Evolutionary conservation across 1,140 invertebrate species (phyloP).

Genomic region (Heliconius congener): DNA sequence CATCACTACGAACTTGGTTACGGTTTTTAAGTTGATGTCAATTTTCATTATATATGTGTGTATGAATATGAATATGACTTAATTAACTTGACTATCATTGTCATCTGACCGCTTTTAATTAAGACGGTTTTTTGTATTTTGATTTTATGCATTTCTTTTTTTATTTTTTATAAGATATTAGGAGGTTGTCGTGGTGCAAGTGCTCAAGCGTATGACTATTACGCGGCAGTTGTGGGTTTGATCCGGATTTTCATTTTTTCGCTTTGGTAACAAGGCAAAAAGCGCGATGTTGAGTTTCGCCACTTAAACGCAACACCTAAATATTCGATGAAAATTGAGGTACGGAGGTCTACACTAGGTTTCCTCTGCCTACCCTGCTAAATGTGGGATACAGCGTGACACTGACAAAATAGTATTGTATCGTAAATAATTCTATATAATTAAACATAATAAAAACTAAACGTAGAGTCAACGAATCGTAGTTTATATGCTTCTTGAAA

Average conservation of each 20-base stretch:
- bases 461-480: slow-evolving; percentile 12
- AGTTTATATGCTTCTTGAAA: slow-evolving; percentile 8
- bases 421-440: not conserved
- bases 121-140: not conserved
- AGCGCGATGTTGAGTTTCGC: no score
- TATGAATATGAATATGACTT: slow-evolving; percentile 29
- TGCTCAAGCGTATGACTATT: no score
- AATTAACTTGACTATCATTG: slow-evolving; percentile 37
- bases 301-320: no score
- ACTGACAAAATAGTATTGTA: not conserved
- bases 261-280: no score
- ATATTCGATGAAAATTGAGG: no score
- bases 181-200: no score
- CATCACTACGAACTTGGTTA: slow-evolving; percentile 47
- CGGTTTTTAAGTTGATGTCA: slow-evolving; percentile 33
- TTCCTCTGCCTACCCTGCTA: no score
- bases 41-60: slow-evolving; percentile 32
- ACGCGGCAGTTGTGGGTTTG: no score
- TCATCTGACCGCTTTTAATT: slow-evolving; percentile 34
- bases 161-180: not conserved
- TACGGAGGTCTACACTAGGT: no score
- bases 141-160: not conserved
- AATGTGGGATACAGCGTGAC: no score
- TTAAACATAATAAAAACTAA: not conserved
- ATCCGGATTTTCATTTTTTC: no score